Evolutionary conservation across 2,888 invertebrate genomes (phyloP).

Genomic region (Cataglyphis albicans): DNA sequence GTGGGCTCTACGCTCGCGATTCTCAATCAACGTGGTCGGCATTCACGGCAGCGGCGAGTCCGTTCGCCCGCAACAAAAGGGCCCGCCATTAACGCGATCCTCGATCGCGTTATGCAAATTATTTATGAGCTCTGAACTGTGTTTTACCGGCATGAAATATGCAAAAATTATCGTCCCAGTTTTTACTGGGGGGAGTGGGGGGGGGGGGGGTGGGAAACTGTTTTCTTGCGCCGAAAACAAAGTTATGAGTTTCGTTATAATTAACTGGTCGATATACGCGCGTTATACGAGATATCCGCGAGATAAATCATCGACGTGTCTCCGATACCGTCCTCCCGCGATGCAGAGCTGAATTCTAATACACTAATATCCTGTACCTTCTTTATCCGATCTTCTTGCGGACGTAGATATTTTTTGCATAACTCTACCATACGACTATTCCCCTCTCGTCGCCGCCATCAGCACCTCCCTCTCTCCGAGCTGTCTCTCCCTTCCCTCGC

Average conservation of each 20-base stretch:
- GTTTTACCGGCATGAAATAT: neutral
- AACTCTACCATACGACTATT: conserved; percentile 61
- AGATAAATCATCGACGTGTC: conserved; percentile 33
- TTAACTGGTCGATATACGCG: neutral
- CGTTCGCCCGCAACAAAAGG: conserved; percentile 71
- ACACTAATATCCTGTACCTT: conserved; percentile 60
- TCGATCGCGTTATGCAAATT: conserved; percentile 62
- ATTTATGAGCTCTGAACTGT: neutral
- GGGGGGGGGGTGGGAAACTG: too few relatives aligned
- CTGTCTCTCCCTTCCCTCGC: conserved; percentile 57
- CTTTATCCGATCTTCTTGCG: conserved; percentile 62
- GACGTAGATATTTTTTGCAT: conserved; percentile 71
- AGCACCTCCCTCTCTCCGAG: conserved; percentile 64
- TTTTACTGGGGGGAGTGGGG: too few relatives aligned
- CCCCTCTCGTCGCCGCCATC: conserved; percentile 68
- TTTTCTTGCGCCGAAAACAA: neutral
- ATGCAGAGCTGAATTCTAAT: conserved; percentile 41
- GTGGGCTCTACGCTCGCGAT: conserved; percentile 70
- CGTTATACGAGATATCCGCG: neutral
- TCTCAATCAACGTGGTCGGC: conserved; percentile 83
- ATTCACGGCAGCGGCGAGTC: conserved; percentile 76
- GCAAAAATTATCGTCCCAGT: neutral
- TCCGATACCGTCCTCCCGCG: neutral
- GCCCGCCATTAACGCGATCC: conserved; percentile 37
- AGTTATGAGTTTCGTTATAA: conserved; percentile 5